Evolutionary conservation across 2,797 vertebrate genomes (phyloP), one percentile per base, ranked within the genome.

Genomic region (Melanotaenia trifasciata): DNA sequence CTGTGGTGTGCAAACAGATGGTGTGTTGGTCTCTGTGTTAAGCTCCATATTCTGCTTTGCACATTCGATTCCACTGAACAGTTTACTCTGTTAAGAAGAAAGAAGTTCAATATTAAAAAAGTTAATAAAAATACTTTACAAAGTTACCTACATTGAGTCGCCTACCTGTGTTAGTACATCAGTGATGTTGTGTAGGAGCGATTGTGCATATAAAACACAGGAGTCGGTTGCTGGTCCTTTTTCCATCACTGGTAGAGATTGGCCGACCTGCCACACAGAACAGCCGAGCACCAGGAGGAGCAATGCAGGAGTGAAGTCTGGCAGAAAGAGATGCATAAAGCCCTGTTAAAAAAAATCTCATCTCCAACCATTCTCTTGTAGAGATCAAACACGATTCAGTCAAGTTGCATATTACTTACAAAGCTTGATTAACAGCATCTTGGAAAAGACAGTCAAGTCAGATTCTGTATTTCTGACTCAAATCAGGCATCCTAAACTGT

Each of bases 31-130:
- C 26, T 69, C 24, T 7, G 9, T 30, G 67, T 87, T 80, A 64
- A 94, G 69, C 78, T 93, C 78, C 56, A 92, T 33, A 3, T 61
- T 86, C 78, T 90, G 90, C 74, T 81, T 67, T 0, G 47, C 64
- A 69, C 94, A 95, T 80, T 91, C 80, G 5, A 94, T 79, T 32
- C 93, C 94, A 33, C 16, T 87, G 81, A 93, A 94, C 59, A 94
- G 43, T 1, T 79, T 38, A 0, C 81, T 76, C 94, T 95, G 67
- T n/a, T n/a, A 2, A 8, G 4, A 14, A 38, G 35, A 75, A 3
- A 69, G 3, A 47, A 0, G 30, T 40, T 66, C 43, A 22, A 40
- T 2, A 28, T 7, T 43, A 32, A 51, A 70, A 50, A 9, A 9
- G 16, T 20, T n/a, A 54, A 28, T 1, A 51, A 3, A 22, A 7